A percentile compares a stretch with the other conserved stretches of the same genome.
phyloP scores from a whole-genome alignment of 2,888 invertebrate genomes.

The Drosophila seclusa region DNA sequence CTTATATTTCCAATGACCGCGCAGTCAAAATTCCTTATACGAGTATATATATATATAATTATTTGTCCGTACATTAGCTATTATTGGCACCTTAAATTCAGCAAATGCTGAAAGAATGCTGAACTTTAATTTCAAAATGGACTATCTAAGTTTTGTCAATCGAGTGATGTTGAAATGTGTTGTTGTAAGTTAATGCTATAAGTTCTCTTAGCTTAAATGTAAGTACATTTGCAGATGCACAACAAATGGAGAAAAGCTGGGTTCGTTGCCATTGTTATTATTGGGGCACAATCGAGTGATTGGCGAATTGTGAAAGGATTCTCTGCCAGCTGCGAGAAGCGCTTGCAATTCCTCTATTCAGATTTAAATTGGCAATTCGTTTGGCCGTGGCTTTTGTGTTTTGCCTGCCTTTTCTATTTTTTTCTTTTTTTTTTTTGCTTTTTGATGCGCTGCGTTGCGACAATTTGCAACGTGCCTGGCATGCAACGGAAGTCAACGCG shows the following conservation, averaged over 20 bases:
- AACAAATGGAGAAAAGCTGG: background rate
- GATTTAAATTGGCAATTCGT: conserved; percentile 78
- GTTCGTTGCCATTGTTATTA: conserved; percentile 46
- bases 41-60: background rate
- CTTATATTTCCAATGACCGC: conserved; percentile 8
- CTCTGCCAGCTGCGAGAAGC: conserved; percentile 13
- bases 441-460: conserved; percentile 64
- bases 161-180: background rate
- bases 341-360: conserved; percentile 78
- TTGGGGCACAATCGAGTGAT: conserved; percentile 59
- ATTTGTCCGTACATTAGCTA: background rate
- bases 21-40: conserved; percentile 10
- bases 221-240: background rate
- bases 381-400: conserved; percentile 69
- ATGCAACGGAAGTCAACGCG: conserved; percentile 74
- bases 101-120: background rate
- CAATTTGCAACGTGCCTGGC: conserved; percentile 78
- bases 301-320: conserved; percentile 71
- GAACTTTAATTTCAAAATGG: background rate
- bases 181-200: background rate
- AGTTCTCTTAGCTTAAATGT: background rate
- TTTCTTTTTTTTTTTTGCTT: background rate
- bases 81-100: background rate
- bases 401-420: background rate
- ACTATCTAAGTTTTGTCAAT: background rate